Base-by-base conservation (phyloP, 2,797 vertebrate genomes). In the Protonibea diacanthus region DNA sequence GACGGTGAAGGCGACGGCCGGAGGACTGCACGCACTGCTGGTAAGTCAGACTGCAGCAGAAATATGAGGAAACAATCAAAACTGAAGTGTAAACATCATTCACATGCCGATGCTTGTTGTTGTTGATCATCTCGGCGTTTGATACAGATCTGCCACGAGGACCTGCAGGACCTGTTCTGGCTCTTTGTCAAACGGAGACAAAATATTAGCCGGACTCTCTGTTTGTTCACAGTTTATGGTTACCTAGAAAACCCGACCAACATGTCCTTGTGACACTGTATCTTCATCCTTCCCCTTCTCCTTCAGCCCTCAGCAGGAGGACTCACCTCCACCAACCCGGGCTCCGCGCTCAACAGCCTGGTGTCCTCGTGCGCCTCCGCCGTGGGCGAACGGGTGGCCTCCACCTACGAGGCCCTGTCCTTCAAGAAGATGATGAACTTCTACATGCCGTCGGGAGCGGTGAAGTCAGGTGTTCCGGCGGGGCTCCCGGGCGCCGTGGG, bases 401-500 rank as follows among this genome's bases (percentile, higher is more conserved):
- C 98, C 87, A 99, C 98, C 0, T 99, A 97, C 0, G 98, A 99
- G 94, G 97, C 97, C 3, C 62, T 97, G 74, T 99, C 98, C 59
- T 92, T 99, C 45, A 98, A 96, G 88, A 99, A 96, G 92, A 97
- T 99, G 49, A 98, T 99, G 95, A 97, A 96, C 93, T 96, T 97
- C 78, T 99, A 99, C 78, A 95, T 96, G 59, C 92, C 96, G 3
- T 87, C 92, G 0, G 81, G 83, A 4, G 71, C 10, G 10, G 47
- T 52, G 0, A 76, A 76, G 70, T 33, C 86, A 0, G 86, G 73
- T 2, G 80, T 47, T 21, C 25, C 49, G 4, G 68, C 4, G 0
- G 85, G 64, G 15, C 76, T 47, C 65, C 84, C 45, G 13, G 76
- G 8, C 81, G 75, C 71, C 76, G 92, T 18, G 1, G 76, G 52